Evolutionary conservation across 2,113 vertebrate species (phyloP), one percentile per base, ranked within the genome.

Genomic region (Ochotona princeps): DNA sequence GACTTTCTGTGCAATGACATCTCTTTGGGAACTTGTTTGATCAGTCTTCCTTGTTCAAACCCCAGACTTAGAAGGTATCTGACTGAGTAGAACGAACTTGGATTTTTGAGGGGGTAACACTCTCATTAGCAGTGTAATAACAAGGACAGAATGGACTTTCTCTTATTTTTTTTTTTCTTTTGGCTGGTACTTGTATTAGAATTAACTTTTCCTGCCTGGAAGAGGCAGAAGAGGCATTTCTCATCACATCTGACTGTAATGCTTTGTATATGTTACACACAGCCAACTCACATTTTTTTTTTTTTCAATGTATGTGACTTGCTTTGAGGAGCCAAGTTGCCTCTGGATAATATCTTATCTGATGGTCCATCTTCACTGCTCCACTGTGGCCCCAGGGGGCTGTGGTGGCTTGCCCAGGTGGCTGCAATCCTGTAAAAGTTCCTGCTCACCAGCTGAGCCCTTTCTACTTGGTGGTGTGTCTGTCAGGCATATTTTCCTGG

Each of bases 361-460:
- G 73, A 74, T 54, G 21, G 23, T 67, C 26, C 49, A 20, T 8
- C 28, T 30, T 61, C 15, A 15, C n/a, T 54, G 13, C 73, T 74
- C 28, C 20, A 0, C 18, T 8, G 74, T 7, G 63, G 5, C 6
- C 0, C 54, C 30, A 1, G 0, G 30, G 67, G 60, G 28, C 0
- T 38, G 21, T 38, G 4, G 30, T 8, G 2, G 26, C 51, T 83
- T 73, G 65, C 51, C 60, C 5, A 23, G 78, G 32, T 30, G 54
- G 20, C 30, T 83, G 20, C 25, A 9, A 47, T 44, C 14, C 67
- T 38, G 1, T 12, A 26, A 65, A 70, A 90, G 8, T 26, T 21
- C 1, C 3, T 49, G 10, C 6, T 69, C 3, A 4, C 15, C 5
- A 10, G 11, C 15, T 73, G 32, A 95, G 15, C 17, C 0, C 30